Evolutionary conservation across 2,888 invertebrate genomes (phyloP).

Genomic region (Eupithecia dodoneata): DNA sequence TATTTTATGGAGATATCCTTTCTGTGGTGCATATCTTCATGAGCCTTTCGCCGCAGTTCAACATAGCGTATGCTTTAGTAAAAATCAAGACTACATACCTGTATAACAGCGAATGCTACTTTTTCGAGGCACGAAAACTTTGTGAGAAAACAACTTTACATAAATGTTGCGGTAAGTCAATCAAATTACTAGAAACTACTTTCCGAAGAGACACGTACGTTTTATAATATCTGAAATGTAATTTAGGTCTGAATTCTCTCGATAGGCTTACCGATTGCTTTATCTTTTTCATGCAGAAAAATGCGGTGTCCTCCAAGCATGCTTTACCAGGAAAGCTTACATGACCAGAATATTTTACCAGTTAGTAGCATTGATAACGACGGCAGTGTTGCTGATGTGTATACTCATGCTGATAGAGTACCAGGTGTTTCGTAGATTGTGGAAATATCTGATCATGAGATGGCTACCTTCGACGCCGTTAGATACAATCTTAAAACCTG

Average conservation of each 20-base stretch:
- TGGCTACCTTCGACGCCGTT: constrained; percentile 30
- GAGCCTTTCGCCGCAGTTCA: constrained; percentile 72
- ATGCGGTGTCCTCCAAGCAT: constrained; percentile 71
- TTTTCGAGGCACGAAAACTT: constrained; percentile 57
- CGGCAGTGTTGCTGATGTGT: constrained; percentile 52
- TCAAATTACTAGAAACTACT: not conserved
- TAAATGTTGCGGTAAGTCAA: constrained; percentile 71
- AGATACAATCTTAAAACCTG: constrained; percentile 35
- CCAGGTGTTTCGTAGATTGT: constrained; percentile 54
- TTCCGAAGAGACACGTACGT: not conserved
- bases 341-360: constrained; percentile 62
- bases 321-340: constrained; percentile 62
- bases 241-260: not conserved
- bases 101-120: constrained; percentile 70
- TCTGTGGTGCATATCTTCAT: constrained; percentile 58
- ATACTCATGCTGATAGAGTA: constrained; percentile 68
- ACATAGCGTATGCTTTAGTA: constrained; percentile 69
- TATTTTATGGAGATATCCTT: constrained; percentile 65
- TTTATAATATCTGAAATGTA: not conserved
- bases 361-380: constrained; percentile 55
- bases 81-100: constrained; percentile 70
- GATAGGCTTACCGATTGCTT: not conserved
- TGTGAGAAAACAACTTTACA: constrained; percentile 63
- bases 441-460: constrained; percentile 39
- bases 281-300: constrained; percentile 54